A percentile compares a stretch with the other conserved stretches of the same genome.
Conservation (phyloP, 1,140 invertebrate species). For the Melitaea cinxia region DNA sequence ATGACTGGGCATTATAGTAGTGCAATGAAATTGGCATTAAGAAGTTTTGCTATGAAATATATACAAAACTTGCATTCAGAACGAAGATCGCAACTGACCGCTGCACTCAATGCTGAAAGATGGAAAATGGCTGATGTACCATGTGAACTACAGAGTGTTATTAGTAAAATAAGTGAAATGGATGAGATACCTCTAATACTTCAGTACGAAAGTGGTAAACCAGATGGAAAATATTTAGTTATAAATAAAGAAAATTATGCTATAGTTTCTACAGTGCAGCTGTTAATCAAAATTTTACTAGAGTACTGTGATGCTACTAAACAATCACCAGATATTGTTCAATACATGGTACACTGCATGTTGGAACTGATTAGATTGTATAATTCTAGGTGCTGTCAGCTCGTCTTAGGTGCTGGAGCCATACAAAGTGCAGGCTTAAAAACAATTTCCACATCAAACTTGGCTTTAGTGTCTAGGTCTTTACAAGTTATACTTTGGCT, state of each 20-base stretch:
- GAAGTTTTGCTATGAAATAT: conserved; percentile 94
- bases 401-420: conserved; percentile 97
- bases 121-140: conserved; percentile 98
- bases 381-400: conserved; percentile 95
- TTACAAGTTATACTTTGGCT: conserved; percentile 91
- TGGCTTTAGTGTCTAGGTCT: conserved; percentile 95
- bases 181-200: conserved; percentile 77
- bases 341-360: conserved; percentile 89
- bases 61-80: conserved; percentile 95
- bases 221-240: conserved; percentile 83
- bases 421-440: conserved; percentile 96
- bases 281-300: conserved; percentile 92
- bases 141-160: conserved; percentile 91
- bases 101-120: conserved; percentile 93
- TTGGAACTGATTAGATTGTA: conserved; percentile 94
- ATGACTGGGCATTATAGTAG: conserved; percentile 91
- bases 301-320: conserved; percentile 93
- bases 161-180: conserved; percentile 86
- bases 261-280: conserved; percentile 92
- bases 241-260: conserved; percentile 92
- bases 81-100: conserved; percentile 90
- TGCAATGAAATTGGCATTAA: conserved; percentile 90
- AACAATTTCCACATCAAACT: conserved; percentile 97
- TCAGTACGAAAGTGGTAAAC: conserved; percentile 60
- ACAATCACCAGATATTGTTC: conserved; percentile 85